Base-by-base conservation (phyloP, 2,113 vertebrate genomes). In the Taxidea taxus region DNA sequence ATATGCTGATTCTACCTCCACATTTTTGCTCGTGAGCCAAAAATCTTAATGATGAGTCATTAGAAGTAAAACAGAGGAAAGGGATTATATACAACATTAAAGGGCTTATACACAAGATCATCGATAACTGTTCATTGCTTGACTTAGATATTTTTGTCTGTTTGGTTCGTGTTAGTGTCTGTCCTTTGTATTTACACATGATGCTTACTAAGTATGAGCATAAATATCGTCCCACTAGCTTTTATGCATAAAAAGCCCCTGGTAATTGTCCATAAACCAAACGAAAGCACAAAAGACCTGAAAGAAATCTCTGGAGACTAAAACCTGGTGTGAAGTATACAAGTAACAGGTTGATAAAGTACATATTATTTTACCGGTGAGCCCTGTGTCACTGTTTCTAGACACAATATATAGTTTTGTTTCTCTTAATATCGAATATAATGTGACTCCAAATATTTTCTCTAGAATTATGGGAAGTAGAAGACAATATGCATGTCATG, bases 21-120 rank as follows among this genome's bases (percentile, higher is more conserved):
- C 10, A 47, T 78, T 82, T 95, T 95, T 23, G 92, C 14, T 75
- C 6, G 0, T 47, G 51, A 97, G 84, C 37, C 58, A 88, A 92
- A 20, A 92, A 60, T 83, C 94, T 83, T 88, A 92, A 87, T 44
- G 60, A 77, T 94, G 21, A 75, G 29, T 70, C 49, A 95, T 72
- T 85, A 85, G 77, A 95, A 82, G 82, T 86, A 66, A 58, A 81
- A 90, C 31, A 75, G 21, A 72, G 44, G 34, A 49, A 66, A 82
- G 13, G 4, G 4, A 49, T 95, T 81, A 64, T 31, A 72, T 64
- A 84, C 23, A 84, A 58, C 70, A 94, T 60, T 80, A 95, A 82
- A 70, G 4, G 25, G 34, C 82, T 92, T 91, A 51, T 87, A 25
- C 10, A 7, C 42, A 37, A 37, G 37, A 16, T 78, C 74, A 83